These are phyloP conservation scores for Marcusenius ussheri DNA, from an alignment of 2,113 vertebrate genomes.

Conservation along the genomic window DNA sequence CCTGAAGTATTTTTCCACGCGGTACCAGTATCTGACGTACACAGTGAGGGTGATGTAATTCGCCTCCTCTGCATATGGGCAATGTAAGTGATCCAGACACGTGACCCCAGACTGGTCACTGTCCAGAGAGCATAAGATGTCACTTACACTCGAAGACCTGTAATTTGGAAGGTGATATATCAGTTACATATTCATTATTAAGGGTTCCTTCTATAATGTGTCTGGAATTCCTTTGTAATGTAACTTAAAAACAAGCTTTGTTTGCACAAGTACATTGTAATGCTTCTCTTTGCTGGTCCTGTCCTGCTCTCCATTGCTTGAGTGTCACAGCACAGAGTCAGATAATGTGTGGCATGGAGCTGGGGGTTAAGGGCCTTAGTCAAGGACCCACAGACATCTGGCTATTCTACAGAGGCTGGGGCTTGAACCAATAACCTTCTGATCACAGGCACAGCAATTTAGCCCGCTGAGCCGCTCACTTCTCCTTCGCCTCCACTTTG, in stretches of 20 bases:
- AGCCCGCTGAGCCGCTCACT: no score
- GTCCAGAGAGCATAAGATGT: constrained; percentile 46
- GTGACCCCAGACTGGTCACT: constrained; percentile 36
- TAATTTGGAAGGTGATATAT: background rate
- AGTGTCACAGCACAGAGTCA: no score
- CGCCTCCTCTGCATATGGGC: constrained; percentile 50
- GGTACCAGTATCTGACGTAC: constrained; percentile 42
- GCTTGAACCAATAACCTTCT: no score
- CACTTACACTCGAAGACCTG: background rate
- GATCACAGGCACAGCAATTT: no score
- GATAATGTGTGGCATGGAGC: no score
- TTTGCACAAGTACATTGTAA: no score
- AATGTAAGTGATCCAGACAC: constrained; percentile 42
- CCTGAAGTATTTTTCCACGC: constrained; percentile 49
- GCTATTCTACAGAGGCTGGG: no score
- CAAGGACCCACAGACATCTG: no score
- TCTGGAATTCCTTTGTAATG: background rate
- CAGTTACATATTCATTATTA: background rate
- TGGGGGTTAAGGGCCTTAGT: no score
- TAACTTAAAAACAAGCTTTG: no score
- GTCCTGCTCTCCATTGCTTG: no score
- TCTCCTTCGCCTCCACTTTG: background rate
- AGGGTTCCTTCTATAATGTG: background rate
- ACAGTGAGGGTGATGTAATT: constrained; percentile 44
- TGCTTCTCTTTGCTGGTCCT: no score